Evolutionary conservation across 1,140 invertebrate genomes (phyloP).

Genomic region (Nebria ingens): DNA sequence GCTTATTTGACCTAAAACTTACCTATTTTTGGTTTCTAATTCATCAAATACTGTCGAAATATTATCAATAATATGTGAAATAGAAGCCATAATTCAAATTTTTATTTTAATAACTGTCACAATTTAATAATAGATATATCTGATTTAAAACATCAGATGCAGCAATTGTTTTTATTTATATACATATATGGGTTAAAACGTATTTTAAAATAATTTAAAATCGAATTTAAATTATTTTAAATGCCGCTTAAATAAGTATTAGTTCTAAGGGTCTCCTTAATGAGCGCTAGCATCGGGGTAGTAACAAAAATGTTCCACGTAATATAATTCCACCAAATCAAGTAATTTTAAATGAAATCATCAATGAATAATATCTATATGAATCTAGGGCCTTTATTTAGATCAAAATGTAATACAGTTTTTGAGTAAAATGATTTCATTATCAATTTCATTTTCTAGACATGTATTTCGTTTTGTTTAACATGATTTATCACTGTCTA

Average conservation of each 20-base stretch:
- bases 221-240: not conserved
- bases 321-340: not conserved
- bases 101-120: not conserved
- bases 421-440: not conserved
- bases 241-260: not conserved
- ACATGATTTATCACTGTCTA: not conserved
- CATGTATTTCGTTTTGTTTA: not conserved
- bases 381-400: not conserved
- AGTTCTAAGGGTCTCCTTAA: not conserved
- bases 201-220: conserved; percentile 4
- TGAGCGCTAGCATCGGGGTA: not conserved
- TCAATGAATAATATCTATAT: not conserved
- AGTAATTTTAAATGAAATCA: not conserved
- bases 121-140: not conserved
- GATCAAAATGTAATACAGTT: not conserved
- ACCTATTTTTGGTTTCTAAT: not conserved
- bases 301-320: not conserved
- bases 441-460: not conserved
- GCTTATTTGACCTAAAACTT: not conserved
- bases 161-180: not conserved
- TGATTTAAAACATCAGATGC: not conserved
- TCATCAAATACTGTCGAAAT: not conserved
- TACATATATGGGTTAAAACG: not conserved
- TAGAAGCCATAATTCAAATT: not conserved
- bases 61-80: not conserved